Base-by-base conservation (phyloP, 2,888 invertebrate genomes). In the Napeogenes sylphis region DNA sequence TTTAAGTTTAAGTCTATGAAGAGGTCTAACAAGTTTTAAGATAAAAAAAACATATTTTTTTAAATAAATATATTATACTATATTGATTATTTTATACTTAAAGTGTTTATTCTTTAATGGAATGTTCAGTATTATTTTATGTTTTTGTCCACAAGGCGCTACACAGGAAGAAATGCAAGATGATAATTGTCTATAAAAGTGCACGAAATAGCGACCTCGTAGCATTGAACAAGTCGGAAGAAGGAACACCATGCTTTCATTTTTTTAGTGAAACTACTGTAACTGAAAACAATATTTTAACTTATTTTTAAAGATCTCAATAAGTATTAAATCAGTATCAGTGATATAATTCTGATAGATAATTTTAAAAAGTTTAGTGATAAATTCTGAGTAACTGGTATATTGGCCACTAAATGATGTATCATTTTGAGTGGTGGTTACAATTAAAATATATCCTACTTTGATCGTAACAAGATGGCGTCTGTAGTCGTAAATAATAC, bases 81-180 rank as follows among this genome's bases (percentile, higher is more conserved):
- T 35, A 5, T 35, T 35, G 6, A 5, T 35, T 5, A 35, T 35
- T 14, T 47, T 13, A 6, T n/a, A 47, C n/a, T n/a, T 47, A 21
- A 51, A 30, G 51, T 51, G 51, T 30, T 10, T 2, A 10, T 42
- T 51, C 6, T 51, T 30, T 51, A 12, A 21, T 51, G 47, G 6
- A 47, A 30, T 30, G 8, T 51, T 30, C 10, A 51, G 3, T 21
- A 30, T 51, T 51, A 51, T 51, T 51, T 21, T 30, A 70, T 68
- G 67, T 71, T 71, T 72, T 74, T 75, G 73, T 74, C 76, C 75
- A 76, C 78, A 75, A 75, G 75, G 62, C 73, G 77, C 78, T 69
- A 74, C 78, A 75, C 75, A 82, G 84, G 83, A 83, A 84, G 84
- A 81, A 76, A 83, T 79, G 81, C 77, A 74, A 80, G 83, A 84